Percentiles rank a stretch among this genome's conserved stretches.
Conservation (phyloP, 2,888 invertebrate species). For the Drosophila leonis region DNA sequence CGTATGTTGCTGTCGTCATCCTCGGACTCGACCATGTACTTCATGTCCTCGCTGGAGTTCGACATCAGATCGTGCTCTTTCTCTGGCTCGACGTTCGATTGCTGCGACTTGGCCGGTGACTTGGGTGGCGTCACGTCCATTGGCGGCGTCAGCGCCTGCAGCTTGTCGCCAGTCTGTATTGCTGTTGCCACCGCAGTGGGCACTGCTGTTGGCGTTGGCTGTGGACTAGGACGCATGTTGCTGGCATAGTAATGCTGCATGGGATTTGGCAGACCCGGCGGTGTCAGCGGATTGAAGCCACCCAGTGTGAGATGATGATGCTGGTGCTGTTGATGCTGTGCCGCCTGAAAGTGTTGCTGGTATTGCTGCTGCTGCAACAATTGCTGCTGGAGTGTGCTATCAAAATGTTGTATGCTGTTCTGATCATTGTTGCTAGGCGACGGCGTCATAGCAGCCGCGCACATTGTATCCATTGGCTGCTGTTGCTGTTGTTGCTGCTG, state of each 20-base stretch:
- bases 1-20: conserved; percentile 85
- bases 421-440: conserved; percentile 82
- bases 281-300: conserved; percentile 88
- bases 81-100: conserved; percentile 64
- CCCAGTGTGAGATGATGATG: conserved; percentile 86
- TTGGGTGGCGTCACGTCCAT: conserved; percentile 85
- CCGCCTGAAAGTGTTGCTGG: conserved; percentile 72
- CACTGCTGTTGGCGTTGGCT: conserved; percentile 58
- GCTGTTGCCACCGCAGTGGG: conserved; percentile 22
- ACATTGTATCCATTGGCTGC: conserved; percentile 76
- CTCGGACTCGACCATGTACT: conserved; percentile 82
- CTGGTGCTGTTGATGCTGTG: conserved; percentile 70
- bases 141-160: conserved; percentile 83
- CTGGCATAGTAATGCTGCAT: conserved; percentile 74
- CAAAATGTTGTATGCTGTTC: conserved; percentile 76
- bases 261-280: conserved; percentile 87
- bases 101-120: conserved; percentile 80
- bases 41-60: conserved; percentile 84
- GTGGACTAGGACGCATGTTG: conserved; percentile 72
- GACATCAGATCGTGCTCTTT: conserved; percentile 83
- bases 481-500: conserved; percentile 60
- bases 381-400: conserved; percentile 74
- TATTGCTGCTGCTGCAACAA: conserved; percentile 74
- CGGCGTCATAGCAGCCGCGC: conserved; percentile 77
- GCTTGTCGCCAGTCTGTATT: conserved; percentile 63